phyloP scores from a whole-genome alignment of 2,113 vertebrate genomes.

The Nannobrachium achirus region DNA sequence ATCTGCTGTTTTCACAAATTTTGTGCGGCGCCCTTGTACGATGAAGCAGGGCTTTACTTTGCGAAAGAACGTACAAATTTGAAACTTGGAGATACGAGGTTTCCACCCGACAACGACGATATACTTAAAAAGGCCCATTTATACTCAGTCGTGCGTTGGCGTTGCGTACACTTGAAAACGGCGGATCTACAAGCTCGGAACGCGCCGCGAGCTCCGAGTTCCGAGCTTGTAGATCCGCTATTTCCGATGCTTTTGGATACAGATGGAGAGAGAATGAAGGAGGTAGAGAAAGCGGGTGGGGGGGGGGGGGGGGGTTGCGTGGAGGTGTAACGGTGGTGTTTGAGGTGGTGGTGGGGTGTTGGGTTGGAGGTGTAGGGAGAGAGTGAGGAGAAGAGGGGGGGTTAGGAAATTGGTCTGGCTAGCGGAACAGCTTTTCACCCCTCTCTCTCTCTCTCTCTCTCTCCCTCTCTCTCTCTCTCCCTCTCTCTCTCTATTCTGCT shows the following conservation, averaged over 20 bases:
- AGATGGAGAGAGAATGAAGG: slow-evolving; percentile 53
- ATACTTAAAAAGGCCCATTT: too few species aligned
- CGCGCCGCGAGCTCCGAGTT: too few species aligned
- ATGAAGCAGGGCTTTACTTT: too few species aligned
- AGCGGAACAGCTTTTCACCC: slow-evolving; percentile 87
- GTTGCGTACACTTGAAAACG: too few species aligned
- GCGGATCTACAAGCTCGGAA: too few species aligned
- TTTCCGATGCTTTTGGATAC: neutral
- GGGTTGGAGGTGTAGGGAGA: slow-evolving; percentile 45
- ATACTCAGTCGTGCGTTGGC: too few species aligned
- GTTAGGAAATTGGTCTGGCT: slow-evolving; percentile 85
- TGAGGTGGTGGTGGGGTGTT: slow-evolving; percentile 59
- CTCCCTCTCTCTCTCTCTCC: slow-evolving; percentile 45
- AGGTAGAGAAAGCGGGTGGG: slow-evolving; percentile 50
- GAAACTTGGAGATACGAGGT: too few species aligned
- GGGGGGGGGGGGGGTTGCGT: slow-evolving; percentile 44
- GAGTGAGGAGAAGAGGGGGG: slow-evolving; percentile 66
- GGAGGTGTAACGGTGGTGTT: slow-evolving; percentile 28
- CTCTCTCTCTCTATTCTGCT: slow-evolving; percentile 81
- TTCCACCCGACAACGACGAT: too few species aligned
- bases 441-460: slow-evolving; percentile 66
- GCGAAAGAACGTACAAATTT: too few species aligned
- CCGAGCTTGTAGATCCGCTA: too few species aligned
- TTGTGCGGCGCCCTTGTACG: too few species aligned
- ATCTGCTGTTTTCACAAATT: too few species aligned